Evolutionary conservation across 2,797 vertebrate genomes (phyloP), one percentile per base, ranked within the genome.

Genomic region (Clarias platycephalus): DNA sequence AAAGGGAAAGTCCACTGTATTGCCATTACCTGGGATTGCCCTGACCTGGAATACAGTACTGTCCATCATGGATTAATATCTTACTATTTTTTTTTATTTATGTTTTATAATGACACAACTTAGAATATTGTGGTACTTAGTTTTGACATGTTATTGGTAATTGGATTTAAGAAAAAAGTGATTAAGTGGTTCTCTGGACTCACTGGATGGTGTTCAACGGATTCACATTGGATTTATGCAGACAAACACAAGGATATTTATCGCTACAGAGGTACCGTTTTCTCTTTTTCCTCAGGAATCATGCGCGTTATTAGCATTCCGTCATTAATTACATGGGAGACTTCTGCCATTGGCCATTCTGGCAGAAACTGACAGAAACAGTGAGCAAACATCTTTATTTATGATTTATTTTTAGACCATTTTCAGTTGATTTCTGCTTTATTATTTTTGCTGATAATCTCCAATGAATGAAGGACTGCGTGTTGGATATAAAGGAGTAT

Each of bases 31-130:
- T 93, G 91, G 94, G 92, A 94, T 94, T 94, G 86, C 90, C 91
- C 86, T 93, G 91, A 94, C 94, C 91, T 94, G 95, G 95, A 95
- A 91, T 94, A 95, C 93, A 88, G 84, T 91, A 91, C 91, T 90
- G 91, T 91, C 89, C 91, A 91, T 86, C 89, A 86, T 94, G 95
- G 95, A 96, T 95, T 95, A 93, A 95, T 88, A 79, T 92, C 78
- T 92, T 90, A 91, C 90, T 87, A 89, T 88, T 93, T 90, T 91
- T 49, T 49, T 12, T 49, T 2, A 0, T 49, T 44, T 89, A 24
- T 87, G 91, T 90, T 85, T 92, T 91, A 91, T 90, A 88, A 91
- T 92, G 89, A 91, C 90, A 90, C 86, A 31, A 28, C 2, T 1
- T 80, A 80, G 24, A 90, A 90, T 86, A 68, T 78, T 20, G 44